phyloP scores from a whole-genome alignment of 2,888 invertebrate species.

The Antitype chi region DNA sequence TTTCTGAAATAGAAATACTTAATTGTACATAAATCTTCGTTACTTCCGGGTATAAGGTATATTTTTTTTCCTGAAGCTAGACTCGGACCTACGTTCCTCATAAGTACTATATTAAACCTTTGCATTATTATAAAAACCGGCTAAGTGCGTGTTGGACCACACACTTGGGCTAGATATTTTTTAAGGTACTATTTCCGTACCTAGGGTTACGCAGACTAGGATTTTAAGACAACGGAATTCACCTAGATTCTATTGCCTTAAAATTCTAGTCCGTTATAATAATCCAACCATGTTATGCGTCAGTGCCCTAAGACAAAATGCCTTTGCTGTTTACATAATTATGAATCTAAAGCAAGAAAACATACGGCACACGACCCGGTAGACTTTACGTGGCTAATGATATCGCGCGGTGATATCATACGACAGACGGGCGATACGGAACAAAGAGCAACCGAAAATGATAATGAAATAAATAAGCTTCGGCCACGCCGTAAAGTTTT shows the following conservation, averaged over 20 bases:
- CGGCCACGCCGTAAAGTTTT: not conserved
- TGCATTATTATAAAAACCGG: not conserved
- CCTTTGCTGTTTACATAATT: not conserved
- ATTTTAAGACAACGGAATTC: too few species aligned
- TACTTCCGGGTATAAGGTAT: not conserved
- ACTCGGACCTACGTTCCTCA: not conserved
- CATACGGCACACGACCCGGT: constrained; percentile 14
- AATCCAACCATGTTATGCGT: not conserved
- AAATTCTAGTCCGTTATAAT: not conserved
- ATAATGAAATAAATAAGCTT: constrained; percentile 31
- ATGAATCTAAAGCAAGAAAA: constrained; percentile 9
- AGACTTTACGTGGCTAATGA: constrained; percentile 28
- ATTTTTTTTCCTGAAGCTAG: not conserved
- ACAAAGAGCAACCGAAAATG: constrained; percentile 13
- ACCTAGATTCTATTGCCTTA: not conserved
- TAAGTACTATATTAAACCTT: not conserved
- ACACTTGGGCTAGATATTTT: too few species aligned
- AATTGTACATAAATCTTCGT: not conserved
- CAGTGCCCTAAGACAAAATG: not conserved
- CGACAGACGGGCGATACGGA: constrained; percentile 42
- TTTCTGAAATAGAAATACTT: constrained; percentile 80
- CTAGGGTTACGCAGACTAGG: too few species aligned
- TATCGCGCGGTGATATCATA: constrained; percentile 43
- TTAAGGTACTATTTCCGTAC: too few species aligned
- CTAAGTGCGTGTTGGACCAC: too few species aligned